These are phyloP conservation scores for Vimba vimba DNA, from an alignment of 2,113 vertebrate species.

Conservation along the genomic window DNA sequence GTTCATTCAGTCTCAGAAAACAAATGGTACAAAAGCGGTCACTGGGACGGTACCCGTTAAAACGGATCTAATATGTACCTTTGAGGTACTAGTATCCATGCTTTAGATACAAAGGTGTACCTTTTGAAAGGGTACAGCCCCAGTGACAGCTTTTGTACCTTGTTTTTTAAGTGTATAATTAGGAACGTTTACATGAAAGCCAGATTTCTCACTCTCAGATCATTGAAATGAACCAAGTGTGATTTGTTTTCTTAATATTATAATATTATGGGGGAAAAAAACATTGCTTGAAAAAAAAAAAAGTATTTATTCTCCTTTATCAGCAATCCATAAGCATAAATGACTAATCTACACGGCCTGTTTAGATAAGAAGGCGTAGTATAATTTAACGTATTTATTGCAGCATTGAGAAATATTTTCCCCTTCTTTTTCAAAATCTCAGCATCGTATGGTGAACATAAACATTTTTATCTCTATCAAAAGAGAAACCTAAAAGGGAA, in stretches of 20 bases:
- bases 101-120: too few relatives aligned
- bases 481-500: slow-evolving; percentile 71
- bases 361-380: neutral
- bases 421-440: neutral
- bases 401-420: neutral
- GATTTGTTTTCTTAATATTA: too few relatives aligned
- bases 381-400: neutral
- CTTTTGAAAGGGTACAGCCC: too few relatives aligned
- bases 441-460: neutral
- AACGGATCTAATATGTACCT: too few relatives aligned
- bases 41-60: too few relatives aligned
- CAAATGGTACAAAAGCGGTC: too few relatives aligned
- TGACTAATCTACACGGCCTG: neutral
- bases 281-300: neutral
- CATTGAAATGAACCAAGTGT: neutral
- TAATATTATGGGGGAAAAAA: too few relatives aligned
- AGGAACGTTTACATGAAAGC: neutral
- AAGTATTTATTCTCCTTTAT: neutral
- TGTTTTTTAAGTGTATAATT: neutral
- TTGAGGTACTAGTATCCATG: too few relatives aligned
- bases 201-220: neutral
- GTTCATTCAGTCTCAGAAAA: too few relatives aligned
- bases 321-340: neutral
- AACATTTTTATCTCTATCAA: slow-evolving; percentile 63
- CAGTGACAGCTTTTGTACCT: too few relatives aligned